Base-by-base conservation (phyloP, 1,140 invertebrate species). In the Drosophila kepulauana region DNA sequence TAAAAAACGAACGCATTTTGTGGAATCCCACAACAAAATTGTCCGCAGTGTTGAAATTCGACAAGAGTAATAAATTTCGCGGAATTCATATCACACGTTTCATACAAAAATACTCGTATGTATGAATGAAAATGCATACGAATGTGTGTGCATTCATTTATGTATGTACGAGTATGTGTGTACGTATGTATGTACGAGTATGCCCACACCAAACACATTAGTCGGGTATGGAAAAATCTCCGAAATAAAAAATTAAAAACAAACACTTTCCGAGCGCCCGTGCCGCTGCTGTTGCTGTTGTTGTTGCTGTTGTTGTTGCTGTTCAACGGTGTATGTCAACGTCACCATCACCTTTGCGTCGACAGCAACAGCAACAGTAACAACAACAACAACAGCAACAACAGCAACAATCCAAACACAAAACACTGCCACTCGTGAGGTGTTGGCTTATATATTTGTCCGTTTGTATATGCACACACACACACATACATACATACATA, bases 171-270 rank as follows among this genome's bases (percentile, higher is more conserved):
- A 11, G 25, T 68, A 38, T 59, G 49, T 33, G 7, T 20, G 30
- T 7, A 33, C 20, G 20, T 25, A 49, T 11, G 8, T 5, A 46
- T n/a, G 15, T 38, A 30, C 6, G 30, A 8, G 20, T 68, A 35
- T 51, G 49, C 15, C 10, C 8, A 11, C 43, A 35, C 16, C 61
- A 59, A 59, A 61, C 46, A 59, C 54, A 67, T 52, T 59, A 67
- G 30, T 28, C n/a, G 16, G 35, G 16, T 15, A 45, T 25, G 59
- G 35, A 38, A 73, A 81, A 81, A 85, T 81, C 78, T 85, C 65
- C 68, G 67, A 78, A 77, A 87, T 82, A 87, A 76, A 87, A 87
- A 86, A 86, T 86, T 79, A 77, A 82, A 82, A 82, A 70, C 75
- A 87, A 87, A 87, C 78, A 81, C 79, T 78, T 46, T 11, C 59